A percentile compares a stretch with the other conserved stretches of the same genome.
phyloP scores from a whole-genome alignment of 2,888 invertebrate species.

The Leptinotarsa rubiginosa region DNA sequence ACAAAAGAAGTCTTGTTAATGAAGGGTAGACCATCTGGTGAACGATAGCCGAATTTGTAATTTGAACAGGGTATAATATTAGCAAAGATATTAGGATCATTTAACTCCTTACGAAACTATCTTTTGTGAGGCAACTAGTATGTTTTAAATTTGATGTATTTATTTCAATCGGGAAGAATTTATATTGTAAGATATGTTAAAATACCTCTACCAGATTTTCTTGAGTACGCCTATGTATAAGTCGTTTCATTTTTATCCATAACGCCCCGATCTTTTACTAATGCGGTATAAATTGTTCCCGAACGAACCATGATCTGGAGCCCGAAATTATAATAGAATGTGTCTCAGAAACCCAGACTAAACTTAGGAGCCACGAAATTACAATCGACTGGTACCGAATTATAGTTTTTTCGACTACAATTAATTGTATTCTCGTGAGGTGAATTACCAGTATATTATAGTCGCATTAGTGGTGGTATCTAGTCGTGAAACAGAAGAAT shows the following conservation, averaged over 20 bases:
- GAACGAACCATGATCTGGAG: conserved; percentile 6
- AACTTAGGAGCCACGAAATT: conserved; percentile 24
- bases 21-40: too few relatives aligned
- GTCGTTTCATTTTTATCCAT: conserved; percentile 9
- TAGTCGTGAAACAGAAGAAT: conserved; percentile 3
- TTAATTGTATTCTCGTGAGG: conserved; percentile 44
- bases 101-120: too few relatives aligned
- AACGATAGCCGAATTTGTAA: too few relatives aligned
- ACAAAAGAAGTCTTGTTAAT: too few relatives aligned
- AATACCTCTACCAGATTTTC: too few relatives aligned
- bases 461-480: conserved; percentile 24
- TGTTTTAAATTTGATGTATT: too few relatives aligned
- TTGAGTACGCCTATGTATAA: too few relatives aligned
- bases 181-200: too few relatives aligned
- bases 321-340: conserved; percentile 23
- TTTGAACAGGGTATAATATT: too few relatives aligned
- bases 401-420: conserved; percentile 58
- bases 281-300: conserved; percentile 58
- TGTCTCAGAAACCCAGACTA: background rate
- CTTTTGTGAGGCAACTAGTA: too few relatives aligned
- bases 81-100: too few relatives aligned
- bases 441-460: conserved; percentile 45
- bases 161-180: too few relatives aligned
- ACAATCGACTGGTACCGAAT: conserved; percentile 43
- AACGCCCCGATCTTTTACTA: conserved; percentile 39